Conservation (phyloP, 37 sponge, comb jelly and placozoan genomes). For the Geodia barretti region DNA sequence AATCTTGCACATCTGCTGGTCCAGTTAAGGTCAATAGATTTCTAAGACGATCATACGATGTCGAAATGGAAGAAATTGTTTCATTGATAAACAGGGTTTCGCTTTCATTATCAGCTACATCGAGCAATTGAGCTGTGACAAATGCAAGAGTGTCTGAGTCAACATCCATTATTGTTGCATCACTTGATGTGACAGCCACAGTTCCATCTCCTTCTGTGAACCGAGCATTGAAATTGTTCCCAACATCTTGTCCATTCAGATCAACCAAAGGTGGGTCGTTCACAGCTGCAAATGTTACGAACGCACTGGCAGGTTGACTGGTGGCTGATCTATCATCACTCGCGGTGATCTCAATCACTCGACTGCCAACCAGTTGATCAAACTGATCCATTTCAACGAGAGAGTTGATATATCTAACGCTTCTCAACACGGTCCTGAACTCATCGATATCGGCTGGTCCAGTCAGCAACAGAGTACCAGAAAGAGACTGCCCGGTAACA, state of each 20-base stretch:
- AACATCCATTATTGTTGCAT: slow-evolving; percentile 41
- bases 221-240: slow-evolving; percentile 9
- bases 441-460: slow-evolving; percentile 49
- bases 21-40: slow-evolving; percentile 38
- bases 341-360: slow-evolving; percentile 14
- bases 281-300: slow-evolving; percentile 55
- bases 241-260: slow-evolving; percentile 48
- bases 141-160: slow-evolving; percentile 40
- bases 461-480: slow-evolving; percentile 26
- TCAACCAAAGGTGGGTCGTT: slow-evolving; percentile 68
- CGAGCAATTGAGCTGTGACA: slow-evolving; percentile 6
- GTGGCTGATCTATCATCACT: slow-evolving; percentile 52
- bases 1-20: slow-evolving; percentile 14
- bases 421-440: slow-evolving; percentile 16
- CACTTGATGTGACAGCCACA: slow-evolving; percentile 15
- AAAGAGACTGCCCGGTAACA: slow-evolving; percentile 12
- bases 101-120: slow-evolving; percentile 18
- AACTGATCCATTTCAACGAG: slow-evolving; percentile 18
- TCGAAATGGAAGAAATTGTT: background rate
- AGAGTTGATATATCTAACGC: slow-evolving; percentile 38
- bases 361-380: slow-evolving; percentile 27
- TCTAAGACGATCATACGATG: slow-evolving; percentile 1
- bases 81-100: slow-evolving; percentile 28
- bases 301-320: slow-evolving; percentile 46
- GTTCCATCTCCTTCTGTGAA: slow-evolving; percentile 44